phyloP scores from a whole-genome alignment of 2,797 vertebrate species.

The Crenichthys baileyi region DNA sequence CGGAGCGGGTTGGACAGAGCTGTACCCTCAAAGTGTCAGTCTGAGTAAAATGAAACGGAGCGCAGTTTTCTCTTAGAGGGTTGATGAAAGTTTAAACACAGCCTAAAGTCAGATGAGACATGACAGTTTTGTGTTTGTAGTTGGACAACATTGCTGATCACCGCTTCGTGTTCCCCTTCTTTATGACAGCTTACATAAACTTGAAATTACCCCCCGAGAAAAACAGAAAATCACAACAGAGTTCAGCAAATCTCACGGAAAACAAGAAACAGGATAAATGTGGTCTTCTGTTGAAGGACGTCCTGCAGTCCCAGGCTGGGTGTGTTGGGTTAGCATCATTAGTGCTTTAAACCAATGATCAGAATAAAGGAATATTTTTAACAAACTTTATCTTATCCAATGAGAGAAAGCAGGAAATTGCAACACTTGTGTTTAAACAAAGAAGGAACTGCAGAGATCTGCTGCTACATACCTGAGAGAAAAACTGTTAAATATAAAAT shows the following conservation, averaged over 20 bases:
- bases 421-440: too few species aligned
- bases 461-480: too few species aligned
- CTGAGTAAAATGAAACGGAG: slow-evolving; percentile 15
- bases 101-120: slow-evolving; percentile 31
- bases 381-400: too few species aligned
- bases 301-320: too few species aligned
- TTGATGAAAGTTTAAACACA: slow-evolving; percentile 37
- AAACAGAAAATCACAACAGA: neutral
- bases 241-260: neutral
- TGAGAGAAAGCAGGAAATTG: too few species aligned
- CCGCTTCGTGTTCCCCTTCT: neutral
- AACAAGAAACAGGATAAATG: neutral
- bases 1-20: slow-evolving; percentile 15
- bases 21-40: slow-evolving; percentile 9
- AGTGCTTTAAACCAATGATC: too few species aligned
- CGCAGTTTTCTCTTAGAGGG: neutral
- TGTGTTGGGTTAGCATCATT: too few species aligned
- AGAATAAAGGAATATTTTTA: too few species aligned
- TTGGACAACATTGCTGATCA: neutral
- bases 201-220: neutral
- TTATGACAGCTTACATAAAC: neutral
- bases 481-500: too few species aligned
- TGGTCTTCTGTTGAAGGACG: too few species aligned
- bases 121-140: slow-evolving; percentile 23
- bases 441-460: too few species aligned